A percentile compares a stretch with the other conserved stretches of the same genome.
Evolutionary conservation across 2,113 vertebrate species (phyloP).

Genomic region (Rhinoptilus africanus): DNA sequence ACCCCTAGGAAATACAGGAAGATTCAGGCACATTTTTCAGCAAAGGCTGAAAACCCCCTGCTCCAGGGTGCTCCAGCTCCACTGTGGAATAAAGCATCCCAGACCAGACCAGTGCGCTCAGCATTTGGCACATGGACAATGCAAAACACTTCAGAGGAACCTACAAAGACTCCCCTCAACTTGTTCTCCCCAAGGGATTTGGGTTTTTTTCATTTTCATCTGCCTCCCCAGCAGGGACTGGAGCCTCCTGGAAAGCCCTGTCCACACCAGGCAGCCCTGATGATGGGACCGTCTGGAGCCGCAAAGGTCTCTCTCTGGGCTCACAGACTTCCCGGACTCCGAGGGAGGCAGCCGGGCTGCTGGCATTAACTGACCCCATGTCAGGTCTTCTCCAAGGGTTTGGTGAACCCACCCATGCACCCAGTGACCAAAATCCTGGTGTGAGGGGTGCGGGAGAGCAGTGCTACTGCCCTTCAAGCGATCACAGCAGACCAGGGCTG

Average conservation of each 20-base stretch:
- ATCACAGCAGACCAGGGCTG: not conserved
- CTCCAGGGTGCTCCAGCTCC: not conserved
- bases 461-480: not conserved
- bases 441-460: not conserved
- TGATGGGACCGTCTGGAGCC: fast-evolving
- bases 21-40: not conserved
- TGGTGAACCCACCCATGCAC: fast-evolving
- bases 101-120: fast-evolving
- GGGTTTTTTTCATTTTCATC: not conserved
- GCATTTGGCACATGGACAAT: fast-evolving
- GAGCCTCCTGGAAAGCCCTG: not conserved
- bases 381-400: not conserved
- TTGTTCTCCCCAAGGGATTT: not conserved
- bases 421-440: not conserved
- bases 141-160: not conserved
- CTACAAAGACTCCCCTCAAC: not conserved
- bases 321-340: not conserved
- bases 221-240: not conserved
- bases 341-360: not conserved
- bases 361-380: not conserved
- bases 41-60: not conserved
- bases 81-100: not conserved
- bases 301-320: not conserved
- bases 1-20: not conserved
- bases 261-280: fast-evolving